A percentile compares a stretch with the other conserved stretches of the same genome.
Conservation (phyloP, 2,113 vertebrate species). For the Megalops atlanticus region DNA sequence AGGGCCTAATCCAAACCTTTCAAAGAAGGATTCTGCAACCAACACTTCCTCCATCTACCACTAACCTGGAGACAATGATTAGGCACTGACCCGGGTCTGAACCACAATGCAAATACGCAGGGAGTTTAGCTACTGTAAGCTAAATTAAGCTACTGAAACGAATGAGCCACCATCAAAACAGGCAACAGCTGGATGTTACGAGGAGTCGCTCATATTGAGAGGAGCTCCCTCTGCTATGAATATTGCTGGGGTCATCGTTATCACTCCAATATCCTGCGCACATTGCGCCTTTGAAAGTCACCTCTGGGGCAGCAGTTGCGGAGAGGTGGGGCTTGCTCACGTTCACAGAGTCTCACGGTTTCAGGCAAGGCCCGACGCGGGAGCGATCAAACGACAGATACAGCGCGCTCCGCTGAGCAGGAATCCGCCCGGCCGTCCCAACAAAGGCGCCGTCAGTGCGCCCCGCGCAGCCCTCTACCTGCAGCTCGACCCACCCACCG, state of each 20-base stretch:
- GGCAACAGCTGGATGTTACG: neutral
- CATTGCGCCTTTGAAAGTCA: neutral
- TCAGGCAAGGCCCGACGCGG: neutral
- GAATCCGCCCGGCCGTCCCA: slow-evolving; percentile 66
- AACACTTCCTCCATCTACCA: neutral
- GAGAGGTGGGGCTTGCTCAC: neutral
- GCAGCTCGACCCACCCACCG: neutral
- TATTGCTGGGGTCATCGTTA: neutral
- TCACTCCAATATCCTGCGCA: neutral
- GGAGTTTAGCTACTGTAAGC: neutral
- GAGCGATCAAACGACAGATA: slow-evolving; percentile 14
- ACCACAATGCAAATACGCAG: neutral
- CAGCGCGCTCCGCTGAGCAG: slow-evolving; percentile 49
- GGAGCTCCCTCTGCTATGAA: neutral
- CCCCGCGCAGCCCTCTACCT: neutral
- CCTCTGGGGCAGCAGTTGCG: neutral
- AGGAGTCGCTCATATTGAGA: neutral
- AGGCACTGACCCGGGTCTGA: neutral
- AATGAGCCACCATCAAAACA: neutral
- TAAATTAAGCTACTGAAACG: neutral
- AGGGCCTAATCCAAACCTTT: neutral
- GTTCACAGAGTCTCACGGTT: neutral
- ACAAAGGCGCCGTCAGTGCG: slow-evolving; percentile 58
- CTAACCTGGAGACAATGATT: neutral
- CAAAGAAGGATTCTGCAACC: neutral